Conservation (phyloP, 2,888 invertebrate species). For the Sipha maydis region DNA sequence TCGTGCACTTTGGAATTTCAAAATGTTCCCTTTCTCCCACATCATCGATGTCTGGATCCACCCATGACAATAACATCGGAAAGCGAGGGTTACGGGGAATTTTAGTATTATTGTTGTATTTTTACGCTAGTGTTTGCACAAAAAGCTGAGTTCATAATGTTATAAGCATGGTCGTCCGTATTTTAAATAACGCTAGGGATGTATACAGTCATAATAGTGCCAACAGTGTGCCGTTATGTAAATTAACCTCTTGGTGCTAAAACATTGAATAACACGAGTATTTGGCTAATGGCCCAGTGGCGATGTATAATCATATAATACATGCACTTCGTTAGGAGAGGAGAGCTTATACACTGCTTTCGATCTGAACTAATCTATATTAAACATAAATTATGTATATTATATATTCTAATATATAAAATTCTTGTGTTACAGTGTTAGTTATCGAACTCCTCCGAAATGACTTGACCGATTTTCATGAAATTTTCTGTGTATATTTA, state of each 20-base stretch:
- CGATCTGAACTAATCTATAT: neutral
- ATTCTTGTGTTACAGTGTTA: too few relatives aligned
- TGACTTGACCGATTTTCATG: too few relatives aligned
- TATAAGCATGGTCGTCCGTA: neutral
- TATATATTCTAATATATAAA: too few relatives aligned
- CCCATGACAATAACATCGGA: too few relatives aligned
- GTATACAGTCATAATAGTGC: neutral
- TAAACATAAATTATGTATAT: too few relatives aligned
- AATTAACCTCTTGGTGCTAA: conserved; percentile 35
- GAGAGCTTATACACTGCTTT: neutral
- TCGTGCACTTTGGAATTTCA: neutral
- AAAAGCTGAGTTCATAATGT: neutral
- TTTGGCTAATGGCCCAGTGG: conserved; percentile 10
- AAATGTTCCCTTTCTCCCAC: neutral
- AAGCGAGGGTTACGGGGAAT: too few relatives aligned
- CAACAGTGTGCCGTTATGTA: neutral
- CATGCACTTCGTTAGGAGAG: neutral
- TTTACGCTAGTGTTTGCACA: neutral
- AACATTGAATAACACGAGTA: neutral
- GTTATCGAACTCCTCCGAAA: too few relatives aligned
- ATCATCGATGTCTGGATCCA: too few relatives aligned
- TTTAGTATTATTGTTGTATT: neutral
- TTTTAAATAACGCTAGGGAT: neutral
- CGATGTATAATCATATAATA: neutral
- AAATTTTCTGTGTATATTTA: too few relatives aligned